Base-by-base conservation (phyloP, 2,797 vertebrate species). In the Myripristis murdjan region DNA sequence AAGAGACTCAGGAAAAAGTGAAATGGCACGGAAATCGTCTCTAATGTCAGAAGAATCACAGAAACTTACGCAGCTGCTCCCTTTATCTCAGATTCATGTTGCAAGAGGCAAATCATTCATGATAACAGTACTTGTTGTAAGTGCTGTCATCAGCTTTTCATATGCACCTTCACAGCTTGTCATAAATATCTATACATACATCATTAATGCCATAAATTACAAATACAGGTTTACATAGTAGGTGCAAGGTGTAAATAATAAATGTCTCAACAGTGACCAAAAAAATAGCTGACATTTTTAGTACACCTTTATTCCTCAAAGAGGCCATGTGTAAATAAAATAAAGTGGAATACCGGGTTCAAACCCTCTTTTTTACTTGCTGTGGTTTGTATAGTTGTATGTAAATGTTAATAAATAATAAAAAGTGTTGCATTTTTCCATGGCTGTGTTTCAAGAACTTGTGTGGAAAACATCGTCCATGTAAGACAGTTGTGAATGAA, bases 1-100 rank as follows among this genome's bases (percentile, higher is more conserved):
- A 99, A 98, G 91, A 97, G 94, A 70, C 94, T 98, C 33, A 95
- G 92, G 79, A 97, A 95, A 59, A 97, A 96, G 75, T 97, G 73
- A 95, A 48, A 51, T 11, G 0, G 15, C 39, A 2, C 23, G 53
- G 10, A 51, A 35, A 33, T 12, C 22, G 35, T 63, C 49, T 48
- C 9, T n/a, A 51, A 33, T 3, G 0, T 14, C 18, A 18, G 4
- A n/a, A 39, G 62, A 43, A 22, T 26, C 58, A 2, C 1, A 2
- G 5, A 33, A 53, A n/a, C 20, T 14, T 26, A 49, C 23, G 5
- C 8, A 49, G 2, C 4, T 60, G 3, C 14, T 22, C 1, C 9
- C 11, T 4, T 23, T 23, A n/a, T 23, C 0, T 1, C 33, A 10
- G 2, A 24, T 26, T 23, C 8, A 47, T 22, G 10, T 6, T 47